A percentile compares a stretch with the other conserved stretches of the same genome.
These are phyloP conservation scores for Rhincodon typus DNA, from an alignment of 2,797 vertebrate genomes.

Conservation along the genomic window DNA sequence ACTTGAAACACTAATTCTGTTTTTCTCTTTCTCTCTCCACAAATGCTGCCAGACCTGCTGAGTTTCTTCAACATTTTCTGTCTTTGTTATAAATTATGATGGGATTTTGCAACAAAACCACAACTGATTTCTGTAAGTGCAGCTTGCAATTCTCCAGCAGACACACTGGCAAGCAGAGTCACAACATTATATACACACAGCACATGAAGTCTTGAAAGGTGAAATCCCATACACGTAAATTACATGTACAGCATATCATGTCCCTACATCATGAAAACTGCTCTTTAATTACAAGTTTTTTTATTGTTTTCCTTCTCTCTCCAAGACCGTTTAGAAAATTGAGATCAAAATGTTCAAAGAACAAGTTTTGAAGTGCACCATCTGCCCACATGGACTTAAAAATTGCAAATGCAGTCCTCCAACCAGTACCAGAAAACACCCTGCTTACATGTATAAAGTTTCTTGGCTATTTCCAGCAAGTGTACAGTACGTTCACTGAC, in stretches of 20 bases:
- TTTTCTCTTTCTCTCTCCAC: too few relatives aligned
- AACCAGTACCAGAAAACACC: not conserved
- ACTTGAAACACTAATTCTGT: too few relatives aligned
- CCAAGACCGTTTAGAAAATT: not conserved
- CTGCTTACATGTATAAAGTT: not conserved
- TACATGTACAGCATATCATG: not conserved
- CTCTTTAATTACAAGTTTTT: not conserved
- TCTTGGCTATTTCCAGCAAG: not conserved
- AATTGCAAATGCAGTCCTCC: not conserved
- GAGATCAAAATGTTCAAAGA: not conserved
- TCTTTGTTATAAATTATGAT: too few relatives aligned
- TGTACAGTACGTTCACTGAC: not conserved
- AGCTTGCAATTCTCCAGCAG: too few relatives aligned
- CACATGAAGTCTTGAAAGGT: too few relatives aligned
- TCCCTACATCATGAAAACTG: not conserved
- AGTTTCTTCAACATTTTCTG: too few relatives aligned
- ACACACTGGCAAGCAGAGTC: too few relatives aligned
- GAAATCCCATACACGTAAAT: too few relatives aligned
- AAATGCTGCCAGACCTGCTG: too few relatives aligned
- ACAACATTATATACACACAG: too few relatives aligned
- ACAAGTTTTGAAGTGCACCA: not conserved
- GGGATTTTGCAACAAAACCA: too few relatives aligned
- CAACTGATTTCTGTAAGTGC: too few relatives aligned
- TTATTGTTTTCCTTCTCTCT: not conserved
- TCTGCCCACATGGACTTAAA: not conserved